Percentiles rank a stretch among this genome's conserved stretches.
These are phyloP conservation scores for Esox masquinongy DNA, from an alignment of 2,797 vertebrate species.

Conservation along the genomic window DNA sequence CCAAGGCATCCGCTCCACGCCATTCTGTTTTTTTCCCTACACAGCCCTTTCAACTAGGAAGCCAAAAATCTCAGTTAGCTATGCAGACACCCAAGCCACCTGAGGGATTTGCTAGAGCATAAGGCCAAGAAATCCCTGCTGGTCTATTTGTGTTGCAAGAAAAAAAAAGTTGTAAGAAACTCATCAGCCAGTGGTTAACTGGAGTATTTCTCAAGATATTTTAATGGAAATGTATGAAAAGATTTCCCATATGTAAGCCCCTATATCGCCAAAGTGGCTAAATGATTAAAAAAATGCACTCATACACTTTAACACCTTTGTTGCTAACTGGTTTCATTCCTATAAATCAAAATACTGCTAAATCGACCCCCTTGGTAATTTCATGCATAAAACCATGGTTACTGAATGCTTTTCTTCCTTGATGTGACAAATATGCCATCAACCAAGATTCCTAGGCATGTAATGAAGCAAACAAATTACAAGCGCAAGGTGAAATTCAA, in stretches of 20 bases:
- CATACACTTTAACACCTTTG: background rate
- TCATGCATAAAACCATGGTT: background rate
- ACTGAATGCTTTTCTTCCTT: background rate
- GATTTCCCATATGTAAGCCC: background rate
- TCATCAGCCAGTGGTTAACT: background rate
- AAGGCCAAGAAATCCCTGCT: too few relatives aligned
- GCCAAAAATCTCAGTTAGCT: too few relatives aligned
- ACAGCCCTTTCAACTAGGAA: too few relatives aligned
- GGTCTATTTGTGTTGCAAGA: too few relatives aligned
- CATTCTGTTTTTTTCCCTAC: too few relatives aligned
- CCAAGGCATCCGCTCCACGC: too few relatives aligned
- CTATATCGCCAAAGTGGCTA: background rate
- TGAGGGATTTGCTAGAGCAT: too few relatives aligned
- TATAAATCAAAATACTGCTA: background rate
- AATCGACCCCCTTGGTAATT: background rate
- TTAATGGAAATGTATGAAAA: background rate
- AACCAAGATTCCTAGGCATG: background rate
- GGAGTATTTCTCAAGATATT: slow-evolving; percentile 15
- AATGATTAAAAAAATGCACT: background rate
- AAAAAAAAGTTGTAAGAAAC: too few relatives aligned
- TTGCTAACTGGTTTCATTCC: background rate
- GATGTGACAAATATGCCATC: background rate
- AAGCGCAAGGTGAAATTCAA: background rate
- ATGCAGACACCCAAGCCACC: too few relatives aligned
- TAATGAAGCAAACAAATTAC: background rate